These are phyloP conservation scores for Oenanthe oenanthe DNA, from an alignment of 2,113 vertebrate genomes.

Conservation along the genomic window DNA sequence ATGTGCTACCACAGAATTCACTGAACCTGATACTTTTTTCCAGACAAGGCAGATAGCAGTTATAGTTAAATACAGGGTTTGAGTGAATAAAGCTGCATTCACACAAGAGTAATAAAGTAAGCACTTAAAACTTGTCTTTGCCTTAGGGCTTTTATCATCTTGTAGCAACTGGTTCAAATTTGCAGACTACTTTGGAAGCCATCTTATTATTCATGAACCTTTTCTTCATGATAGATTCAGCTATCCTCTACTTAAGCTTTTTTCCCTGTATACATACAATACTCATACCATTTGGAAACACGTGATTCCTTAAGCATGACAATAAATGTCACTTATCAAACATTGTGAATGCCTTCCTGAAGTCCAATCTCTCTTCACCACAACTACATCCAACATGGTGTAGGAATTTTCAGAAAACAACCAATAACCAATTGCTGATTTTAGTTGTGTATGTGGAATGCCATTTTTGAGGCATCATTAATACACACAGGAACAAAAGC, in stretches of 20 bases:
- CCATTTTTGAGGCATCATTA: background rate
- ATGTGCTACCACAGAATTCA: background rate
- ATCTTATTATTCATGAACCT: background rate
- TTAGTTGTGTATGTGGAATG: background rate
- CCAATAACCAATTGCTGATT: background rate
- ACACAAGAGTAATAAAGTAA: background rate
- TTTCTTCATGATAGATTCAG: background rate
- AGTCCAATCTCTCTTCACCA: background rate
- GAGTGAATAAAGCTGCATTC: background rate
- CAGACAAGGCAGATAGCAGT: background rate
- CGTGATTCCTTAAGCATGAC: background rate
- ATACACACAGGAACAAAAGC: background rate
- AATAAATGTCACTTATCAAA: background rate
- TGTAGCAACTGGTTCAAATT: slow-evolving; percentile 25
- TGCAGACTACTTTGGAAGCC: background rate
- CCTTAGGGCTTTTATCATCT: background rate
- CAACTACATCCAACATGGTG: accelerated
- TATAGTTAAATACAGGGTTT: background rate
- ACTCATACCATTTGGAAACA: background rate
- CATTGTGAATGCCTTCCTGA: background rate
- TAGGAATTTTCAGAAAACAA: background rate
- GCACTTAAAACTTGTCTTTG: background rate
- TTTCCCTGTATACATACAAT: background rate
- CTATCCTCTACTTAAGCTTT: background rate
- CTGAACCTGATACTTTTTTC: background rate